Evolutionary conservation across 92 coral and sea anemone genomes (phyloP).

Genomic region (Umimayanthus chanpuru): DNA sequence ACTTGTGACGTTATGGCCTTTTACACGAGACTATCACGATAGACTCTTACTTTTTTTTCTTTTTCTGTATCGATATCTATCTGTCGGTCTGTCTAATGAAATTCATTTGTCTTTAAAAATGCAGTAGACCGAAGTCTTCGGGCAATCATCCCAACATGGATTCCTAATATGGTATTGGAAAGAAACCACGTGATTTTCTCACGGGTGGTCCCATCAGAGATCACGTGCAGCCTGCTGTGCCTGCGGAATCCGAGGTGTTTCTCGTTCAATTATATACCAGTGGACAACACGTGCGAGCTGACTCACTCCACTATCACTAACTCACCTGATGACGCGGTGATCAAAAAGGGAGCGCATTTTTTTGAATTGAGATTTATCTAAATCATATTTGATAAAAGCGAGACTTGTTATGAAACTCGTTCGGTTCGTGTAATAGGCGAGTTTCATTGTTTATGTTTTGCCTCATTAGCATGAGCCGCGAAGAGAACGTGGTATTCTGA

Average conservation of each 20-base stretch:
- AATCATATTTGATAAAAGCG: too few species aligned
- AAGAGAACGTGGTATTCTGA: too few species aligned
- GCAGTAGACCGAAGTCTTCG: constrained; percentile 22
- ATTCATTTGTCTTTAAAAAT: neutral
- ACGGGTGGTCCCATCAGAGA: constrained; percentile 17
- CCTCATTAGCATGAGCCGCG: too few species aligned
- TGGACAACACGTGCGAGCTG: constrained; percentile 16
- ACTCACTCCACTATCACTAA: constrained; percentile 6
- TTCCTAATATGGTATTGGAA: constrained; percentile 34
- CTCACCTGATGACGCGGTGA: constrained; percentile 11
- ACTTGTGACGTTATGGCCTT: neutral
- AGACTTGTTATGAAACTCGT: too few species aligned
- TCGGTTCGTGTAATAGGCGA: too few species aligned
- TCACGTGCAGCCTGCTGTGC: constrained; percentile 32
- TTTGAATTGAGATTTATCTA: constrained; percentile 33
- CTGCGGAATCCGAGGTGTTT: constrained; percentile 22
- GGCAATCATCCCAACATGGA: constrained; percentile 28
- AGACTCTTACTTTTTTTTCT: neutral
- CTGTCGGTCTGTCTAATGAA: neutral
- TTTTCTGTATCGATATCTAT: neutral
- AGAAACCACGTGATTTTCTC: constrained; percentile 28
- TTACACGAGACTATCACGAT: neutral
- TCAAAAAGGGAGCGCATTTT: constrained; percentile 2
- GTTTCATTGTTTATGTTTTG: too few species aligned
- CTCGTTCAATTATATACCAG: constrained; percentile 25